These are phyloP conservation scores for Deilephila elpenor DNA, from an alignment of 2,888 invertebrate species.

Conservation along the genomic window DNA sequence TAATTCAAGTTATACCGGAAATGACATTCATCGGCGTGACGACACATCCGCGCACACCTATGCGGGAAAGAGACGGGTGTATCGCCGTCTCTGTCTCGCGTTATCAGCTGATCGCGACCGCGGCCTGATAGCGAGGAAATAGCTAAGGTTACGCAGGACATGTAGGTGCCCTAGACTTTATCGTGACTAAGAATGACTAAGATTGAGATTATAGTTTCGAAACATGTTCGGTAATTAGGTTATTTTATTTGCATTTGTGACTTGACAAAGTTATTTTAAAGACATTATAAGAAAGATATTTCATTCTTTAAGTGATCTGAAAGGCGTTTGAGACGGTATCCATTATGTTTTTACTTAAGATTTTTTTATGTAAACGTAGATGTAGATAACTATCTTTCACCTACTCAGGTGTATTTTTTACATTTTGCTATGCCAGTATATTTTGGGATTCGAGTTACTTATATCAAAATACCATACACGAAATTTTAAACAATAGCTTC, in stretches of 20 bases:
- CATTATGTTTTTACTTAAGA: too few relatives aligned
- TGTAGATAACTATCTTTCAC: too few relatives aligned
- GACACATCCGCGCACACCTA: conserved; percentile 52
- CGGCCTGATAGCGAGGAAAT: conserved; percentile 8
- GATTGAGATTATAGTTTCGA: neutral
- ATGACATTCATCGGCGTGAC: conserved; percentile 45
- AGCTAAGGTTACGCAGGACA: conserved; percentile 16
- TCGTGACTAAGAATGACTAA: conserved; percentile 12
- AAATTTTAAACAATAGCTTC: too few relatives aligned
- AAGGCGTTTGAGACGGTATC: too few relatives aligned
- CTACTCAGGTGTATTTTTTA: too few relatives aligned
- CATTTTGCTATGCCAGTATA: too few relatives aligned
- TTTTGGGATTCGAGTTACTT: too few relatives aligned
- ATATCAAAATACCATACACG: too few relatives aligned
- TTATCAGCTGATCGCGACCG: conserved; percentile 54
- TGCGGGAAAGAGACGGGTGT: conserved; percentile 36
- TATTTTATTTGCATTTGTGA: neutral
- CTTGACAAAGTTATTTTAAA: too few relatives aligned
- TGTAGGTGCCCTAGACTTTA: conserved; percentile 14
- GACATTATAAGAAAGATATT: too few relatives aligned
- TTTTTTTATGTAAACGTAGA: too few relatives aligned
- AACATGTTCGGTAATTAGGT: neutral
- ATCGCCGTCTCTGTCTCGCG: conserved; percentile 34
- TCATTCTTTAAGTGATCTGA: too few relatives aligned
- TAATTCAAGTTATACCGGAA: conserved; percentile 62